Conservation (phyloP, 2,113 vertebrate species). For the Galemys pyrenaicus region DNA sequence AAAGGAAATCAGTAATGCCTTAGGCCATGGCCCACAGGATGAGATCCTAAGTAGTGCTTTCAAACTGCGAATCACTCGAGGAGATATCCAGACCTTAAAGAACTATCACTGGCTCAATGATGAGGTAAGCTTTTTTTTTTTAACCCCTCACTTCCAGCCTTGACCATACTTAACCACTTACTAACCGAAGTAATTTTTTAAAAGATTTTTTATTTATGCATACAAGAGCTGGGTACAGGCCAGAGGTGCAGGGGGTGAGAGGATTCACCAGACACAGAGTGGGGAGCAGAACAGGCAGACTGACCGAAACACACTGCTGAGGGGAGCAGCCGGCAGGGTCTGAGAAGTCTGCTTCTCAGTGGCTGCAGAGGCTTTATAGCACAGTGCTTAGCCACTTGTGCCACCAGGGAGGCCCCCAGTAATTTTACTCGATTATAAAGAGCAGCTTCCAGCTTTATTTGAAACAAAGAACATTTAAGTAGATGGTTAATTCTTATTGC, state of each 20-base stretch:
- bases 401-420: too few relatives aligned
- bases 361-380: too few relatives aligned
- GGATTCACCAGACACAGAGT: too few relatives aligned
- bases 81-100: slow-evolving; percentile 91
- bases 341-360: too few relatives aligned
- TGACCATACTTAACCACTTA: not conserved
- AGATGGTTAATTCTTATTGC: not conserved
- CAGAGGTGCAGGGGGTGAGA: too few relatives aligned
- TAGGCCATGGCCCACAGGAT: slow-evolving; percentile 85
- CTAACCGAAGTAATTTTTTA: not conserved
- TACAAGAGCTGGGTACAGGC: too few relatives aligned
- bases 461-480: not conserved
- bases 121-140: slow-evolving; percentile 83
- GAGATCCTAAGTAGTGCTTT: slow-evolving; percentile 92
- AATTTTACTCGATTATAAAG: not conserved
- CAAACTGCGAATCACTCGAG: slow-evolving; percentile 92
- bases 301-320: too few relatives aligned
- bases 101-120: slow-evolving; percentile 93
- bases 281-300: too few relatives aligned
- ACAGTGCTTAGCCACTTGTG: too few relatives aligned
- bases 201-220: too few relatives aligned
- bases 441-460: not conserved
- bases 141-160: not conserved
- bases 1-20: slow-evolving; percentile 86
- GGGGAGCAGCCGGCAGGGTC: too few relatives aligned